Percentiles rank a stretch among this genome's conserved stretches.
phyloP scores from a whole-genome alignment of 1,140 invertebrate species.

The Neocloeon triangulifer region DNA sequence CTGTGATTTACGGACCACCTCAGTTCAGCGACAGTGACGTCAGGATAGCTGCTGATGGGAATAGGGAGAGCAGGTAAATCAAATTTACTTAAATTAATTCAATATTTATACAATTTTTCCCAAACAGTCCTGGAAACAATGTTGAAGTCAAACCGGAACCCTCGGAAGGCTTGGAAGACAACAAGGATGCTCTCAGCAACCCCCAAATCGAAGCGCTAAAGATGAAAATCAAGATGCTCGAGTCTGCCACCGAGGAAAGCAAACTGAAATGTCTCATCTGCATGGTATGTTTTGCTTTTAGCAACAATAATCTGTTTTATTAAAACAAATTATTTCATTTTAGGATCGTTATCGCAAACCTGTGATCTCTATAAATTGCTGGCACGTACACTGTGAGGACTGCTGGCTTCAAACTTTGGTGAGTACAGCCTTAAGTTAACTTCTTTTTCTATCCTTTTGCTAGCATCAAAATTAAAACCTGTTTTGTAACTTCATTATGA shows the following conservation, averaged over 20 bases:
- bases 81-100: not conserved
- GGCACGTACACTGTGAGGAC: constrained; percentile 88
- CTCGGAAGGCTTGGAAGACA: constrained; percentile 8
- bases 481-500: too few species aligned
- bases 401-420: constrained; percentile 80
- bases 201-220: constrained; percentile 53
- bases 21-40: constrained; percentile 64
- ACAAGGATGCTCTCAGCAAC: constrained; percentile 10
- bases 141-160: constrained; percentile 20
- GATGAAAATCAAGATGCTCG: constrained; percentile 36
- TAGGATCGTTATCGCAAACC: constrained; percentile 58
- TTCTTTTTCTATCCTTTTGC: too few species aligned
- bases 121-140: constrained; percentile 11
- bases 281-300: constrained; percentile 29
- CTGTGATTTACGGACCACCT: constrained; percentile 50
- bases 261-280: constrained; percentile 69
- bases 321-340: constrained; percentile 11
- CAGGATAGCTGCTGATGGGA: constrained; percentile 27
- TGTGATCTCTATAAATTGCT: constrained; percentile 86
- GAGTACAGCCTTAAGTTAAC: constrained; percentile 11
- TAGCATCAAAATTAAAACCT: too few species aligned
- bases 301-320: not conserved
- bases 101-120: too few species aligned
- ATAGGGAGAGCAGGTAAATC: constrained; percentile 15
- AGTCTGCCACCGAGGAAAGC: constrained; percentile 23